These are phyloP conservation scores for Synanthedon tipuliformis DNA, from an alignment of 2,888 invertebrate species.

Conservation along the genomic window DNA sequence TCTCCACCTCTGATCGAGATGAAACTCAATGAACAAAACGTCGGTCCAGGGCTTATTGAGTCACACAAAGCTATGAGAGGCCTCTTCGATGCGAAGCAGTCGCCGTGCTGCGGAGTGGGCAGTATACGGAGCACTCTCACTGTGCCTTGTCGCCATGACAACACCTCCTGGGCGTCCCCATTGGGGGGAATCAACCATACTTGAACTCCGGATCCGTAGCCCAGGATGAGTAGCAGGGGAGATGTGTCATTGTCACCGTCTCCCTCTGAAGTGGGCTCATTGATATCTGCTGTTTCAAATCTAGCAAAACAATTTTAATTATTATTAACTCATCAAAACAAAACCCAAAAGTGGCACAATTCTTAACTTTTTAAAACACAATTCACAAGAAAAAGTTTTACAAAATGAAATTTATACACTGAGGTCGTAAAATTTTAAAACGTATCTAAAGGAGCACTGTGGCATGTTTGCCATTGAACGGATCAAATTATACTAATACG, in stretches of 20 bases:
- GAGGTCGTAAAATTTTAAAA: too few species aligned
- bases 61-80: slow-evolving; percentile 94
- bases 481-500: too few species aligned
- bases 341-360: too few species aligned
- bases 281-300: slow-evolving; percentile 89
- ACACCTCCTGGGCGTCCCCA: slow-evolving; percentile 94
- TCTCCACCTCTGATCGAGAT: slow-evolving; percentile 86
- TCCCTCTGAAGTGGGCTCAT: slow-evolving; percentile 78
- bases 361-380: too few species aligned
- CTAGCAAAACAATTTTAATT: slow-evolving; percentile 25
- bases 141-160: slow-evolving; percentile 94
- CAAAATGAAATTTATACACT: too few species aligned
- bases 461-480: too few species aligned
- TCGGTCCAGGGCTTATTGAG: slow-evolving; percentile 80
- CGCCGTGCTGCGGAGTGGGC: slow-evolving; percentile 81
- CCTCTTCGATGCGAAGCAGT: slow-evolving; percentile 82
- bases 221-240: slow-evolving; percentile 87
- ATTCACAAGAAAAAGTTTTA: too few species aligned
- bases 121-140: slow-evolving; percentile 86
- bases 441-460: too few species aligned
- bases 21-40: slow-evolving; percentile 85
- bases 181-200: slow-evolving; percentile 88
- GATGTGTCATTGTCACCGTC: slow-evolving; percentile 78
- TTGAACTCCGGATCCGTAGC: slow-evolving; percentile 68
- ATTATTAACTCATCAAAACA: too few species aligned